These are phyloP conservation scores for Nymphalis polychloros DNA, from an alignment of 2,888 invertebrate species.

Conservation along the genomic window DNA sequence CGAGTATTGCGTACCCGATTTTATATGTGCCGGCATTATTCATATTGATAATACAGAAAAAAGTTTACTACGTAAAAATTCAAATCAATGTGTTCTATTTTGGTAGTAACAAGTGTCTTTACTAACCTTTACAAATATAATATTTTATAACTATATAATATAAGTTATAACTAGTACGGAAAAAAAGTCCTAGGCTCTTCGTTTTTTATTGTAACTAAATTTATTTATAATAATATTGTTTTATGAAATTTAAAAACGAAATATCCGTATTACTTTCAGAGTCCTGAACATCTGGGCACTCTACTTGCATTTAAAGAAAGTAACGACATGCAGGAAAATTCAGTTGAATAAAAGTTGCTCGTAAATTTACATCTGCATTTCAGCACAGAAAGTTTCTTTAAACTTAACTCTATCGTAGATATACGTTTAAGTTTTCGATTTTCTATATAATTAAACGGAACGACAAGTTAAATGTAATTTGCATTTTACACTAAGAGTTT, in stretches of 20 bases:
- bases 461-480: neutral
- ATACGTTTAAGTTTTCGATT: slow-evolving; percentile 13
- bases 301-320: slow-evolving; percentile 1
- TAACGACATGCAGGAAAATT: neutral
- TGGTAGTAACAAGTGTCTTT: too few relatives aligned
- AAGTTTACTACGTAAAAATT: too few relatives aligned
- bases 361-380: slow-evolving; percentile 21
- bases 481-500: neutral
- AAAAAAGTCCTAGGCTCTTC: too few relatives aligned
- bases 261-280: neutral
- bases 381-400: slow-evolving; percentile 4
- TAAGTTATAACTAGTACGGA: too few relatives aligned
- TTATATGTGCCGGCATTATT: too few relatives aligned
- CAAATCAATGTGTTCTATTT: too few relatives aligned
- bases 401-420: neutral
- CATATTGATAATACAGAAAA: too few relatives aligned
- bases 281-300: slow-evolving; percentile 2
- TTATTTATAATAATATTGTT: too few relatives aligned
- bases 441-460: slow-evolving; percentile 7
- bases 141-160: too few relatives aligned
- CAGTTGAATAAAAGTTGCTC: slow-evolving; percentile 2
- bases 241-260: neutral
- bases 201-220: too few relatives aligned
- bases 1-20: too few relatives aligned
- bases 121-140: too few relatives aligned